A percentile compares a stretch with the other conserved stretches of the same genome.
Conservation (phyloP, 2,113 vertebrate species). For the Prionailurus viverrinus region DNA sequence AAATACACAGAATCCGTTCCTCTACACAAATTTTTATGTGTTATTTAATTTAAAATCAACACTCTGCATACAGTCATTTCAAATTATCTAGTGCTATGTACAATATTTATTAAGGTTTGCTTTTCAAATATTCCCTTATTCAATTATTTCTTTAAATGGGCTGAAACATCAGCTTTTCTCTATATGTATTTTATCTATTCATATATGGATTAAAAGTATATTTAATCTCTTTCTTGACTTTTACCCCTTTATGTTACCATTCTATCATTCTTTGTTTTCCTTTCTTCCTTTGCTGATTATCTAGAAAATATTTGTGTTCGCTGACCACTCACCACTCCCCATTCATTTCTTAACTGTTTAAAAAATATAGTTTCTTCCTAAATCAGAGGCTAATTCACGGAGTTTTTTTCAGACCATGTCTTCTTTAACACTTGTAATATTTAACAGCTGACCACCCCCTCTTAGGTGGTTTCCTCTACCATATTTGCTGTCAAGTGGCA, state of each 20-base stretch:
- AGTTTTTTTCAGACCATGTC: background rate
- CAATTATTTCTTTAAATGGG: background rate
- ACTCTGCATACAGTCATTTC: background rate
- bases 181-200: background rate
- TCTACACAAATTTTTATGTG: background rate
- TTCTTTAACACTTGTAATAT: background rate
- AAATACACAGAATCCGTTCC: background rate
- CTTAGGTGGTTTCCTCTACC: background rate
- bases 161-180: background rate
- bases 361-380: background rate
- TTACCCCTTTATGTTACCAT: background rate
- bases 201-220: background rate
- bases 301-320: background rate
- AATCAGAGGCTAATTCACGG: background rate
- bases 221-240: background rate
- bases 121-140: background rate
- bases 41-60: background rate
- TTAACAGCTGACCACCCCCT: background rate
- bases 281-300: background rate
- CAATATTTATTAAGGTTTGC: background rate
- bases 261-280: background rate
- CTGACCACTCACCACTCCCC: fast-evolving
- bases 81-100: background rate
- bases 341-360: background rate
- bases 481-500: background rate